Base-by-base conservation (phyloP, 2,888 invertebrate species). In the Cephonodes hylas region DNA sequence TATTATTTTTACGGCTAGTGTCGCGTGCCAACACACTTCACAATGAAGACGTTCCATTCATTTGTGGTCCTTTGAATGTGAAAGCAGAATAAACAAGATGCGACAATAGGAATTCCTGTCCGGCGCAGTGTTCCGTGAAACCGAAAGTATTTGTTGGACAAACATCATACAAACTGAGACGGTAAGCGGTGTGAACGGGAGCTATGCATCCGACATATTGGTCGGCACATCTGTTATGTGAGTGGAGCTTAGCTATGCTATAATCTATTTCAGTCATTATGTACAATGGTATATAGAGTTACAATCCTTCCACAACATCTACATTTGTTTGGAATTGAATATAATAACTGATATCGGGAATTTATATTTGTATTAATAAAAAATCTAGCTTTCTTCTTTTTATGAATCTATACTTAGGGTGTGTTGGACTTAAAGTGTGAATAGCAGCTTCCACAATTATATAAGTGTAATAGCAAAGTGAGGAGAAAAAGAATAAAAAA, bases 51-150 rank as follows among this genome's bases (percentile, higher is more conserved):
- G 18, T 27, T n/a, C 27, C 53, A 53, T 53, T 53, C 53, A 53
- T 18, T 8, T 7, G 18, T 1, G 18, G 10, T 31, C 53, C 15
- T 27, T 53, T 53, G 53, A n/a, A n/a, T 53, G 31, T 1, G 13
- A 38, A 38, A 18, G 20, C 15, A 18, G 15, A n/a, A 1, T 31
- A 53, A 53, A 53, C 31, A 53, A 8, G 31, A 8, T 10, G 23
- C 46, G 23, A 46, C 59, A 46, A 59, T 53, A 53, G 15, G 53
- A 53, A 53, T 53, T 53, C 53, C 53, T 13, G 31, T 8, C 13
- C 1, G n/a, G 38, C n/a, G 18, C 18, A 31, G 23, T 18, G 25
- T 53, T 31, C 27, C 15, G 27, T 53, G 53, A 53, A 53, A 53
- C 18, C 18, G 53, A 53, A 53, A 53, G 53, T 53, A 31, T 53